These are phyloP conservation scores for Volucella inflata DNA, from an alignment of 2,888 invertebrate species.

Conservation along the genomic window DNA sequence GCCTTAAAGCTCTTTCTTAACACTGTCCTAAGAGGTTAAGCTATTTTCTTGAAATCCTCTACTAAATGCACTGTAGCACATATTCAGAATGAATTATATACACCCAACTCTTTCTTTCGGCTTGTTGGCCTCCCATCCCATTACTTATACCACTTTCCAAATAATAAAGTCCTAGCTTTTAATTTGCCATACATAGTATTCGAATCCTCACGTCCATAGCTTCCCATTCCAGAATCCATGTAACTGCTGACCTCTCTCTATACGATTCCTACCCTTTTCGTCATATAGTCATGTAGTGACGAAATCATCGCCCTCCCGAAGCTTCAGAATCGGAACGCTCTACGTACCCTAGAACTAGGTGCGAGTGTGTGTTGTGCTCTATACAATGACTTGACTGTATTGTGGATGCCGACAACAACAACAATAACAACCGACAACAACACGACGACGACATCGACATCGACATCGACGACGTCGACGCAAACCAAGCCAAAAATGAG, in stretches of 20 bases:
- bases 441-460: too few relatives aligned
- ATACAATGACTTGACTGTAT: conserved; percentile 17
- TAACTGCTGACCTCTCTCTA: conserved; percentile 59
- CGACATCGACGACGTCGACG: conserved; percentile 75
- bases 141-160: conserved; percentile 5
- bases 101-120: conserved; percentile 17
- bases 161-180: conserved; percentile 27
- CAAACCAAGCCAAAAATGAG: conserved; percentile 62
- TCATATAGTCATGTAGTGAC: conserved; percentile 51
- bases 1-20: conserved; percentile 22
- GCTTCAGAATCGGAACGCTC: conserved; percentile 41
- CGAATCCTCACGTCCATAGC: conserved; percentile 32
- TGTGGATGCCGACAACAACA: conserved; percentile 58
- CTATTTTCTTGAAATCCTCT: conserved; percentile 47
- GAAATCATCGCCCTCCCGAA: conserved; percentile 64
- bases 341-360: conserved; percentile 23
- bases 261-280: conserved; percentile 38
- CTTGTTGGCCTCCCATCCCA: not conserved
- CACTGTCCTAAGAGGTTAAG: conserved; percentile 29
- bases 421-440: too few relatives aligned
- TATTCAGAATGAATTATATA: conserved; percentile 50
- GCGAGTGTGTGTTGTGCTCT: conserved; percentile 19
- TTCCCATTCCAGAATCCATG: not conserved
- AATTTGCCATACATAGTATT: conserved; percentile 6
- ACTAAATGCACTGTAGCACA: conserved; percentile 37